Evolutionary conservation across 2,797 vertebrate genomes (phyloP), one percentile per base, ranked within the genome.

Genomic region (Psittacula derbiana): DNA sequence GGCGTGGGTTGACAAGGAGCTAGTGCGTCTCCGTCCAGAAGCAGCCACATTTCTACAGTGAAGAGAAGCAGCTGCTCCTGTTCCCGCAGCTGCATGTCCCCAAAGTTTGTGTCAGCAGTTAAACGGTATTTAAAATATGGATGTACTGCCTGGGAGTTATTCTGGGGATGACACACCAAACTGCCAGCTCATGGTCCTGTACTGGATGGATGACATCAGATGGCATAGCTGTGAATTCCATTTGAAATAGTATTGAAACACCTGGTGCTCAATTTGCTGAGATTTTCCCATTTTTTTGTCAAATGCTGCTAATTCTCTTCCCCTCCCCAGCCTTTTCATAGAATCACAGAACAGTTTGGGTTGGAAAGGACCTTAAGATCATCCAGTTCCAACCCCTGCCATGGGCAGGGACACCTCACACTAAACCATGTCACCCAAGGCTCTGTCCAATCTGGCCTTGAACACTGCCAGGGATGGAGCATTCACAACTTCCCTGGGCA

Each of bases 61-160:
- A 55, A 25, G 36, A 55, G 57, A 70, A 76, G 65, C 31, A 94
- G 49, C 92, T 74, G 60, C 49, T 92, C 38, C 47, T 66, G 47
- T 30, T 81, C 27, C 74, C 70, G 46, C 90, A 94, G 92, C 84
- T 94, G 74, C 65, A 49, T 2, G 10, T 67, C 65, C 64, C 73
- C 60, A 60, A 16, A 91, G 64, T 91, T 92, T 82, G 78, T 85
- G 64, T 89, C 92, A 94, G 91, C 81, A 91, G 23, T 91, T 67
- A 50, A 36, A 82, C 7, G 23, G 60, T 24, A 24, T 87, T 89
- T 40, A 60, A 88, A 70, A 76, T 27, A 73, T 12, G 17, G 52
- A 44, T 80, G 36, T 55, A 80, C 30, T 65, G 33, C 50, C 57
- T 74, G 36, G 31, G 75, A 87, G 31, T 67, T 82, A 74, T 74